A percentile compares a stretch with the other conserved stretches of the same genome.
These are phyloP conservation scores for Myotis daubentonii DNA, from an alignment of 2,797 vertebrate genomes.

Conservation along the genomic window DNA sequence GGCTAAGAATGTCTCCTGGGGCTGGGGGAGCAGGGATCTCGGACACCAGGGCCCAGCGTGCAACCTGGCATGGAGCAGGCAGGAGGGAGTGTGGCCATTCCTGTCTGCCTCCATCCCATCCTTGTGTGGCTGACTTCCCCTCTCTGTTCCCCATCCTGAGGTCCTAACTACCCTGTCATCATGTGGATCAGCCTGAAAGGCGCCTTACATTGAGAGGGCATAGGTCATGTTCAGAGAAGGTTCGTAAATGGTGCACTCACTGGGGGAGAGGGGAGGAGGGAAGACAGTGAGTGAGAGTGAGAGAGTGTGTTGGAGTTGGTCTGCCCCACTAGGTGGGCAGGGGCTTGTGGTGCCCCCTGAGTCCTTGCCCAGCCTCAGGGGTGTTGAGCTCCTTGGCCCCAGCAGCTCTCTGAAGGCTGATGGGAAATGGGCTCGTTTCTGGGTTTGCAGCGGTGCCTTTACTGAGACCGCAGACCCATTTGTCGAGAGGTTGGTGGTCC, in stretches of 20 bases:
- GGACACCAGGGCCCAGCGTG: background rate
- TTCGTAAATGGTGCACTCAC: accelerated
- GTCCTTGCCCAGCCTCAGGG: background rate
- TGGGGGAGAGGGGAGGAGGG: background rate
- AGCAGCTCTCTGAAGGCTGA: background rate
- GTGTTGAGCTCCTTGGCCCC: background rate
- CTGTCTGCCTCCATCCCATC: background rate
- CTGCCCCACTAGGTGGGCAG: too few species aligned
- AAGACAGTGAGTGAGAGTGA: accelerated
- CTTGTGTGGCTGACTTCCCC: accelerated
- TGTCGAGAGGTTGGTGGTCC: background rate
- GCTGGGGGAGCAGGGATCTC: background rate
- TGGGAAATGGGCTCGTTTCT: background rate
- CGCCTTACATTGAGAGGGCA: background rate
- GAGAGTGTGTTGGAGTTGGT: background rate
- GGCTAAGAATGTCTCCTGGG: background rate
- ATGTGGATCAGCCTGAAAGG: background rate
- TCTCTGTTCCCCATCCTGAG: background rate
- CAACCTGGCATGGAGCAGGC: too few species aligned
- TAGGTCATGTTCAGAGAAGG: background rate
- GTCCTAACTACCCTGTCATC: background rate
- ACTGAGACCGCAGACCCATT: background rate
- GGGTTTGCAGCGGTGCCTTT: background rate
- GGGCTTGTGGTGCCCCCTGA: background rate
- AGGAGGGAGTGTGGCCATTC: accelerated